Conservation (phyloP, 2,113 vertebrate genomes). For the Pomatorhinus ruficollis region DNA sequence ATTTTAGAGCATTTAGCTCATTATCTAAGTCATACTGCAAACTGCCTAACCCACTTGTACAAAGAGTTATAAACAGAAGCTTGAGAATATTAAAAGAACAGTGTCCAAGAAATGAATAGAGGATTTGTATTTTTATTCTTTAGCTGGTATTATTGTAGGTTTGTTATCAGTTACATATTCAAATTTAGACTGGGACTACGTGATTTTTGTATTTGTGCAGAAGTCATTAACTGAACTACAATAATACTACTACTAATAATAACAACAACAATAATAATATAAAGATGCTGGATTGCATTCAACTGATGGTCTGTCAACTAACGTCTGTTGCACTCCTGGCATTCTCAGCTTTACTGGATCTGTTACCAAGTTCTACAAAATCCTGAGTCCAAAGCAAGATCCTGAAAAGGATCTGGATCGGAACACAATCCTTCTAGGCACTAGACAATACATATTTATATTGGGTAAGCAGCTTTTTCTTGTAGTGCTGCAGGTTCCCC, state of each 20-base stretch:
- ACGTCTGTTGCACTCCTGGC: background rate
- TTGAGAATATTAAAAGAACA: background rate
- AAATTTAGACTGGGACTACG: background rate
- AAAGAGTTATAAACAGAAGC: background rate
- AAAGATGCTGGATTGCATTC: background rate
- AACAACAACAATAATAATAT: background rate
- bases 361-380: background rate
- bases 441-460: background rate
- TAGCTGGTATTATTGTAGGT: background rate
- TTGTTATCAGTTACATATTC: background rate
- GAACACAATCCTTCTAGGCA: background rate
- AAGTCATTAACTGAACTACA: background rate
- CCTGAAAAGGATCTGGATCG: background rate
- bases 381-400: background rate
- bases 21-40: background rate
- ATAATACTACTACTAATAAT: background rate
- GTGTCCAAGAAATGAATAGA: background rate
- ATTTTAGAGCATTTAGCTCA: background rate
- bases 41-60: background rate
- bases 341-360: background rate
- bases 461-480: background rate
- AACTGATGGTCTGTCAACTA: background rate
- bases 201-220: background rate
- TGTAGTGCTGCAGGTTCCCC: background rate
- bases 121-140: background rate